These are phyloP conservation scores for Solenopsis fugax DNA, from an alignment of 1,140 invertebrate genomes.

Conservation along the genomic window DNA sequence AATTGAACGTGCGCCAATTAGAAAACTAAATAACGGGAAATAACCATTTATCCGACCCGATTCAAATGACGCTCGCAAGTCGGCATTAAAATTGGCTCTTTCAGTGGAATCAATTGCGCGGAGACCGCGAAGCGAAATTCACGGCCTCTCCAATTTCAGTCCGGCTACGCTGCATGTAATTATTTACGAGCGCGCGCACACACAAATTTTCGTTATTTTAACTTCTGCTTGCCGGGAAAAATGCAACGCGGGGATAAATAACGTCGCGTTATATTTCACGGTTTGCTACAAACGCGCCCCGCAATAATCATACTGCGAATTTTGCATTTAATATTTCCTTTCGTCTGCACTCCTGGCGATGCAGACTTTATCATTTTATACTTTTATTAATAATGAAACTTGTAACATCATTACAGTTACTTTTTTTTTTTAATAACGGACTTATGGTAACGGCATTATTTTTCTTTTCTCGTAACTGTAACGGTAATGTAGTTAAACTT, in stretches of 20 bases:
- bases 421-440: too few species aligned
- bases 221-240: neutral
- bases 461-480: too few species aligned
- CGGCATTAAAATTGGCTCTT: conserved; percentile 26
- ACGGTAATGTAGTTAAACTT: too few species aligned
- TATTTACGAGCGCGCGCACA: conserved; percentile 24
- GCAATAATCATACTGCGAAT: neutral
- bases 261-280: neutral
- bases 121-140: conserved; percentile 7
- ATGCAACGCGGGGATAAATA: conserved; percentile 12
- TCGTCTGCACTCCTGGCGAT: neutral
- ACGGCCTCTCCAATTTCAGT: neutral
- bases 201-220: conserved; percentile 36
- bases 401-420: too few species aligned
- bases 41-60: neutral
- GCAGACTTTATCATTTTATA: neutral
- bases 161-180: neutral
- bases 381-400: neutral
- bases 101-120: conserved; percentile 7
- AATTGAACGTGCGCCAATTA: conserved; percentile 25
- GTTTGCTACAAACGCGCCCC: neutral
- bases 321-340: conserved; percentile 24
- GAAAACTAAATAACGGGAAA: conserved; percentile 36
- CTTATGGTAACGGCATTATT: too few species aligned
- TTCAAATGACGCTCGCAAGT: neutral